phyloP scores from a whole-genome alignment of 2,113 vertebrate species.

The Eulacestoma nigropectus region DNA sequence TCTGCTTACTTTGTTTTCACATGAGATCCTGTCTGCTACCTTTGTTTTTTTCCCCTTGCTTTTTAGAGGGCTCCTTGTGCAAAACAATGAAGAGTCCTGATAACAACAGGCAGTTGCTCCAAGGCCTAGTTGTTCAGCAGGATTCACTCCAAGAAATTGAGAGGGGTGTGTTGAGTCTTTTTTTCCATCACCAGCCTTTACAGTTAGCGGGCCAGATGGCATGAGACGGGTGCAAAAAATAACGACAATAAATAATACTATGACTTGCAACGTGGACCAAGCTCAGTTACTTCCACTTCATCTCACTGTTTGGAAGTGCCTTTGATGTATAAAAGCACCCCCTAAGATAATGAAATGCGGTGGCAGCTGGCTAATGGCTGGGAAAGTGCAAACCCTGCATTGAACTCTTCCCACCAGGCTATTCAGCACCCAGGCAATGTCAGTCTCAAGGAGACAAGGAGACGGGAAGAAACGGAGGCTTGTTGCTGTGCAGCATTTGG shows the following conservation, averaged over 20 bases:
- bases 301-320: constrained; percentile 73
- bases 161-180: constrained; percentile 49
- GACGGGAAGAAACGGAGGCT: constrained; percentile 33
- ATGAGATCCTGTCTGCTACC: constrained; percentile 29
- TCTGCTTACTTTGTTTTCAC: constrained; percentile 35
- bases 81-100: constrained; percentile 58
- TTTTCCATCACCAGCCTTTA: constrained; percentile 34
- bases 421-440: constrained; percentile 73
- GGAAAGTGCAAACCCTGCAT: constrained; percentile 78
- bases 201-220: constrained; percentile 76
- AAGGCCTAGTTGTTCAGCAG: constrained; percentile 58
- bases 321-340: constrained; percentile 75
- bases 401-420: constrained; percentile 73
- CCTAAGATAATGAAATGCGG: constrained; percentile 79
- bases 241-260: constrained; percentile 35
- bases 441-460: constrained; percentile 56
- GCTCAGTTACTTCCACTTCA: constrained; percentile 77
- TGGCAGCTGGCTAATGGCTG: constrained; percentile 84
- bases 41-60: constrained; percentile 30
- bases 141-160: constrained; percentile 71
- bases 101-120: constrained; percentile 61
- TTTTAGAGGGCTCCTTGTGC: constrained; percentile 28
- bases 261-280: constrained; percentile 58
- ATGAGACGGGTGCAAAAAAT: constrained; percentile 17
- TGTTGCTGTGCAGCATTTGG: constrained; percentile 65